Evolutionary conservation across 2,113 vertebrate genomes (phyloP).

Genomic region (Plotosus lineatus): DNA sequence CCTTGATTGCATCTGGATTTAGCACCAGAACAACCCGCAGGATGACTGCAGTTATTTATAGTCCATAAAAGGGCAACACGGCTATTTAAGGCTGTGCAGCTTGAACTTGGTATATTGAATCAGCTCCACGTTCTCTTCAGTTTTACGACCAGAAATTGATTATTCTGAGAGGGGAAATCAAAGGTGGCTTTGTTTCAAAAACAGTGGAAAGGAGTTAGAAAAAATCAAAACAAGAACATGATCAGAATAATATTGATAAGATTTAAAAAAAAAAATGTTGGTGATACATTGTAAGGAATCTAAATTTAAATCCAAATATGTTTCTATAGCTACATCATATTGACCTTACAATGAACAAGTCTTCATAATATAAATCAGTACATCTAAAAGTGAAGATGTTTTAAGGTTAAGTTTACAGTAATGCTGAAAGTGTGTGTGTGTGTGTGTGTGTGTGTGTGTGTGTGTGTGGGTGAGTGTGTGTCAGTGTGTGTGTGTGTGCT

Average conservation of each 20-base stretch:
- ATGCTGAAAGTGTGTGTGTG: too few species aligned
- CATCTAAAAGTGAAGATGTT: too few species aligned
- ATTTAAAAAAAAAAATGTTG: too few species aligned
- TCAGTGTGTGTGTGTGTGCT: too few species aligned
- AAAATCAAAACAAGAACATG: background rate
- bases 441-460: too few species aligned
- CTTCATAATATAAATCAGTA: too few species aligned
- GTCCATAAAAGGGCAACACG: conserved; percentile 45
- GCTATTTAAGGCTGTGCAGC: conserved; percentile 55
- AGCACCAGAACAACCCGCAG: conserved; percentile 42
- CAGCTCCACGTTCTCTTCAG: background rate
- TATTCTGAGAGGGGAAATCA: background rate
- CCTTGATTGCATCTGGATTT: conserved; percentile 26
- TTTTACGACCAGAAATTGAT: background rate
- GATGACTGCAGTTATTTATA: conserved; percentile 51
- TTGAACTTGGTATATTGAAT: conserved; percentile 26
- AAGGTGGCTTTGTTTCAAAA: background rate
- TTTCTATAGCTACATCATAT: too few species aligned
- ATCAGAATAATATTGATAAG: background rate
- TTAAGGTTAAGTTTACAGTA: too few species aligned
- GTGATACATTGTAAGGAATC: too few species aligned
- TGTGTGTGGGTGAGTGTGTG: too few species aligned
- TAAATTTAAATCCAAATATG: too few species aligned
- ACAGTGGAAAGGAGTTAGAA: background rate
- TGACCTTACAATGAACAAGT: too few species aligned